A percentile compares a stretch with the other conserved stretches of the same genome.
Conservation (phyloP, 2,888 invertebrate species). For the Eilema caniola region DNA sequence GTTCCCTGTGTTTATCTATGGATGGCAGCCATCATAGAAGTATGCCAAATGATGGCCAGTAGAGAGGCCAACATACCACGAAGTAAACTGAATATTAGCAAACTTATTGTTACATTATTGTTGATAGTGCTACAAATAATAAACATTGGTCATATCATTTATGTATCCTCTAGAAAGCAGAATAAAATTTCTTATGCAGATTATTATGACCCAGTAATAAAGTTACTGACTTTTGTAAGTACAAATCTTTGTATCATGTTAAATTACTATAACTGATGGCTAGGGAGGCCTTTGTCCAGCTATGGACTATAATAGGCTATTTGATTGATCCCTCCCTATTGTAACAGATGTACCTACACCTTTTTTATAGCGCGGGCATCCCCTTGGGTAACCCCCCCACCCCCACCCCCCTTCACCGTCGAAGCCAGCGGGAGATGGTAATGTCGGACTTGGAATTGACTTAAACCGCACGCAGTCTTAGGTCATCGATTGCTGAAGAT, state of each 20-base stretch:
- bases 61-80: conserved; percentile 92
- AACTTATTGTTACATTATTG: conserved; percentile 88
- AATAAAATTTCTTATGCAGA: conserved; percentile 83
- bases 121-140: conserved; percentile 88
- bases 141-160: conserved; percentile 88
- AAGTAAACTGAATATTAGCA: conserved; percentile 90
- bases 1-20: conserved; percentile 94
- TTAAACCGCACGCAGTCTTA: too few species aligned
- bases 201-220: conserved; percentile 80
- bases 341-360: too few species aligned
- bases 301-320: too few species aligned
- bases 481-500: too few species aligned
- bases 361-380: too few species aligned
- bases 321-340: too few species aligned
- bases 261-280: not conserved
- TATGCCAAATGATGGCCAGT: conserved; percentile 90
- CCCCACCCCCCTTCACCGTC: too few species aligned
- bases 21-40: conserved; percentile 90
- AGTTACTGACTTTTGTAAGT: conserved; percentile 91
- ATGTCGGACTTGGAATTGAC: too few species aligned
- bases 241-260: not conserved
- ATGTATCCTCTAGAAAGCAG: conserved; percentile 78
- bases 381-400: too few species aligned
- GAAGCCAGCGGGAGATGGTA: too few species aligned
- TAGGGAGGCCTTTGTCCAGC: too few species aligned